Conservation (phyloP, 2,888 invertebrate species). For the Brassicogethes aeneus region DNA sequence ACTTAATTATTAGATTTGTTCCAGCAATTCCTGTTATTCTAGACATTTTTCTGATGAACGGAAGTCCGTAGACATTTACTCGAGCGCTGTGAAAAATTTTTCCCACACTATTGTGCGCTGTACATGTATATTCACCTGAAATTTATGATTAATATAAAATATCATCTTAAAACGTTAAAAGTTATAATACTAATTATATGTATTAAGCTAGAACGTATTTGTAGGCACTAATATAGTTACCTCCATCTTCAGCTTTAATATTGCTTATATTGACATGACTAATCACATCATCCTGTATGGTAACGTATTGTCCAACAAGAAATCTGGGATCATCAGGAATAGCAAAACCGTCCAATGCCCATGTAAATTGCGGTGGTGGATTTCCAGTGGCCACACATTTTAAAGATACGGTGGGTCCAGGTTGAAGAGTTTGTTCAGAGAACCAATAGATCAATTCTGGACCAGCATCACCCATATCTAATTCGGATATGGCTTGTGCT, state of each 20-base stretch:
- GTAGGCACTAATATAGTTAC: too few relatives aligned
- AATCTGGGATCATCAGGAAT: slow-evolving; percentile 55
- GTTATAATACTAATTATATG: too few relatives aligned
- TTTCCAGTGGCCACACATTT: slow-evolving; percentile 93
- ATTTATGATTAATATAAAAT: too few relatives aligned
- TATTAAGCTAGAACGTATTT: too few relatives aligned
- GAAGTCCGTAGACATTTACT: slow-evolving; percentile 81
- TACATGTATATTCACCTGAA: slow-evolving; percentile 66
- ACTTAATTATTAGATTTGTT: slow-evolving; percentile 73
- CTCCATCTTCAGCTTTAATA: slow-evolving; percentile 82
- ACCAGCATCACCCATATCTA: slow-evolving; percentile 77
- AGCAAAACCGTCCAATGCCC: slow-evolving; percentile 84
- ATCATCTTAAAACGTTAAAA: too few relatives aligned
- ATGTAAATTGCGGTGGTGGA: slow-evolving; percentile 85
- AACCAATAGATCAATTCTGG: slow-evolving; percentile 88
- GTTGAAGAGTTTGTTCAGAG: slow-evolving; percentile 84
- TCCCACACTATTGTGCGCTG: slow-evolving; percentile 75
- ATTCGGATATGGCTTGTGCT: slow-evolving; percentile 72
- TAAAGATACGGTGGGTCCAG: slow-evolving; percentile 82
- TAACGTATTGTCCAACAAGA: slow-evolving; percentile 85
- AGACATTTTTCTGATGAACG: slow-evolving; percentile 80
- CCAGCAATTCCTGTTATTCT: slow-evolving; percentile 83
- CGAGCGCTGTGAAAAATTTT: slow-evolving; percentile 73
- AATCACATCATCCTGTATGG: slow-evolving; percentile 85
- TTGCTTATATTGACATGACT: slow-evolving; percentile 86